phyloP scores from a whole-genome alignment of 2,113 vertebrate species.

The Labeo catla region DNA sequence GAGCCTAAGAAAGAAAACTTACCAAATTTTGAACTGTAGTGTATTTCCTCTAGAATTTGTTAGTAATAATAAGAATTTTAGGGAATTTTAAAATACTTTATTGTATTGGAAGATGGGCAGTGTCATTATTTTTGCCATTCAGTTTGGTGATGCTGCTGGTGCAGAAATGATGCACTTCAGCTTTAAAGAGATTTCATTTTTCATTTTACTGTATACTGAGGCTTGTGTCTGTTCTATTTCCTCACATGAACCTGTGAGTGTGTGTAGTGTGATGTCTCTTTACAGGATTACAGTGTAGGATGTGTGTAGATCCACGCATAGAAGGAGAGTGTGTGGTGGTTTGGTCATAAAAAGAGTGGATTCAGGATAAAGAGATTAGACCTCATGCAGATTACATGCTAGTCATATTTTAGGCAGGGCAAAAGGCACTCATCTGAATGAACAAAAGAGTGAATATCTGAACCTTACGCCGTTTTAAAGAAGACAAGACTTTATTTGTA shows the following conservation, averaged over 20 bases:
- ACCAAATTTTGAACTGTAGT: too few species aligned
- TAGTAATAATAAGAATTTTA: neutral
- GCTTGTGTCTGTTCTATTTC: neutral
- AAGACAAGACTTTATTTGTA: neutral
- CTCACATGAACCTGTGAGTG: neutral
- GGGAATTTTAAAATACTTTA: neutral
- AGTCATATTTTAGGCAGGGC: constrained; percentile 39
- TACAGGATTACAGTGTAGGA: constrained; percentile 37
- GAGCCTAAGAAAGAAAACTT: too few species aligned
- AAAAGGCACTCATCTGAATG: constrained; percentile 12
- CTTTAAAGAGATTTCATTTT: neutral
- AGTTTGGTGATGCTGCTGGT: too few species aligned
- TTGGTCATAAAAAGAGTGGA: constrained; percentile 1
- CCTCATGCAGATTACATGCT: constrained; percentile 41
- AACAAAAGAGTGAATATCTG: neutral
- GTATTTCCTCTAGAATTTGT: neutral
- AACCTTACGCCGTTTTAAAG: neutral
- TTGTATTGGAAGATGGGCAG: neutral
- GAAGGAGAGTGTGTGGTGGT: constrained; percentile 10
- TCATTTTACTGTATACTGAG: neutral
- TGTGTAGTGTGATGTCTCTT: constrained; percentile 14
- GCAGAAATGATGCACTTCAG: neutral
- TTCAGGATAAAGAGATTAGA: constrained; percentile 41
- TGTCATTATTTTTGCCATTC: neutral
- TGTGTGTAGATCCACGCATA: constrained; percentile 27